These are phyloP conservation scores for Montipora efflorescens DNA, from an alignment of 64 coral and sea anemone genomes.

Conservation along the genomic window DNA sequence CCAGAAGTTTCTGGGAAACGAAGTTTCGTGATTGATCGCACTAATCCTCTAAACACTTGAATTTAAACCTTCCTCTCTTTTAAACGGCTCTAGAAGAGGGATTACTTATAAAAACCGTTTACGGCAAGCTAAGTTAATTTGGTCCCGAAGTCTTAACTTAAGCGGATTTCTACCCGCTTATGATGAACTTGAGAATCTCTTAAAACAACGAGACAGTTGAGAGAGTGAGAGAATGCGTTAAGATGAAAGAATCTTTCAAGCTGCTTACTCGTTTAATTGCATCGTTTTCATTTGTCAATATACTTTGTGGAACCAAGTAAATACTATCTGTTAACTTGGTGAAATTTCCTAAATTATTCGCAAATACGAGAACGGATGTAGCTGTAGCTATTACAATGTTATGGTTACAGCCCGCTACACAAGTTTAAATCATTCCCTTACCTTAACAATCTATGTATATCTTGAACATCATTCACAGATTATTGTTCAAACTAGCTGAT, in stretches of 20 bases:
- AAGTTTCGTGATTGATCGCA: constrained; percentile 26
- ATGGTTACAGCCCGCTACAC: not conserved
- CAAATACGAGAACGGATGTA: not conserved
- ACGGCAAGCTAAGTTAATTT: constrained; percentile 39
- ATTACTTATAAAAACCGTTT: constrained; percentile 36
- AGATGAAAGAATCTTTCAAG: not conserved
- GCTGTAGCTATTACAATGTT: constrained; percentile 24
- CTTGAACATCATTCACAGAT: not conserved
- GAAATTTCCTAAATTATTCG: constrained; percentile 9
- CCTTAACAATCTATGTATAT: not conserved
- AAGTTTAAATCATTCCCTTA: not conserved
- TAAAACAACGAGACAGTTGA: constrained; percentile 4
- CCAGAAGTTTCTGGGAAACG: not conserved
- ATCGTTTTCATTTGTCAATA: not conserved
- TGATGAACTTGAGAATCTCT: constrained; percentile 21
- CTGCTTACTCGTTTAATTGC: not conserved
- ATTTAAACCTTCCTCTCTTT: constrained; percentile 7
- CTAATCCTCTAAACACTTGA: not conserved
- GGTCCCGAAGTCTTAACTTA: constrained; percentile 15
- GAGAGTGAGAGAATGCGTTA: too few species aligned
- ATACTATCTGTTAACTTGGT: not conserved
- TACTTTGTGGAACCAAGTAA: constrained; percentile 11
- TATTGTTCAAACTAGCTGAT: not conserved
- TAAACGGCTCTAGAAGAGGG: constrained; percentile 54
- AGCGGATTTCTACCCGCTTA: not conserved